phyloP scores from a whole-genome alignment of 92 coral and sea anemone species.

The Umimayanthus chanpuru region DNA sequence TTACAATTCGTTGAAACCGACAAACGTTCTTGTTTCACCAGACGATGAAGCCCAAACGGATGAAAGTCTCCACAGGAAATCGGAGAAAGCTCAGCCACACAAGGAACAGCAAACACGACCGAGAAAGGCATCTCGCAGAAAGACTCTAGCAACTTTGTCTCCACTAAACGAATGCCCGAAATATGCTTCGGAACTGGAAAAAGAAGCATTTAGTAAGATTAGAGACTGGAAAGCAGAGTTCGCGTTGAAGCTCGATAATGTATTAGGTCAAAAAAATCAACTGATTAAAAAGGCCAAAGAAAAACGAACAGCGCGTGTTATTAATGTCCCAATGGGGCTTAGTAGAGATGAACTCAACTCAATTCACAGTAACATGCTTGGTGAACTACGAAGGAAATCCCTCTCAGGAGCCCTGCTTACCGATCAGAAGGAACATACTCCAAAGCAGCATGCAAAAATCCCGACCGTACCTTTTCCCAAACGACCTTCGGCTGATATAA shows the following conservation, averaged over 20 bases:
- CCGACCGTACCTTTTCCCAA: slow-evolving; percentile 53
- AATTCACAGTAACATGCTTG: slow-evolving; percentile 42
- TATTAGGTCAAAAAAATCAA: slow-evolving; percentile 48
- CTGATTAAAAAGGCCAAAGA: slow-evolving; percentile 19
- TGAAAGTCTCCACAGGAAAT: not conserved
- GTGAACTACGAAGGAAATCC: slow-evolving; percentile 49
- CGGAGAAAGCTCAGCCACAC: not conserved
- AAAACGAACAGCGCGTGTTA: slow-evolving; percentile 38
- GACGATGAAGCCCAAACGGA: not conserved
- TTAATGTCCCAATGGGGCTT: slow-evolving; percentile 57
- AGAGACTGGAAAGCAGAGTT: slow-evolving; percentile 59
- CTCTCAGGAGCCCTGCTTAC: not conserved
- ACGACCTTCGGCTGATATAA: slow-evolving; percentile 32
- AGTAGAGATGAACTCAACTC: slow-evolving; percentile 49
- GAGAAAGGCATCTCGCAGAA: slow-evolving; percentile 16
- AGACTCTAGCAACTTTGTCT: slow-evolving; percentile 40
- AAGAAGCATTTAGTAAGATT: slow-evolving; percentile 57
- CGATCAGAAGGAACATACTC: not conserved
- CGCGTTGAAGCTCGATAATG: slow-evolving; percentile 55
- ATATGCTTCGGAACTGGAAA: slow-evolving; percentile 48
- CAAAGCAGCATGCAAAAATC: slow-evolving; percentile 13
- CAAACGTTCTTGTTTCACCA: slow-evolving; percentile 1
- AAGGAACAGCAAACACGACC: not conserved
- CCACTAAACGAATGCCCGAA: slow-evolving; percentile 50
- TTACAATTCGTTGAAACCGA: not conserved